Evolutionary conservation across 2,797 vertebrate species (phyloP).

Genomic region (Myotis daubentonii): DNA sequence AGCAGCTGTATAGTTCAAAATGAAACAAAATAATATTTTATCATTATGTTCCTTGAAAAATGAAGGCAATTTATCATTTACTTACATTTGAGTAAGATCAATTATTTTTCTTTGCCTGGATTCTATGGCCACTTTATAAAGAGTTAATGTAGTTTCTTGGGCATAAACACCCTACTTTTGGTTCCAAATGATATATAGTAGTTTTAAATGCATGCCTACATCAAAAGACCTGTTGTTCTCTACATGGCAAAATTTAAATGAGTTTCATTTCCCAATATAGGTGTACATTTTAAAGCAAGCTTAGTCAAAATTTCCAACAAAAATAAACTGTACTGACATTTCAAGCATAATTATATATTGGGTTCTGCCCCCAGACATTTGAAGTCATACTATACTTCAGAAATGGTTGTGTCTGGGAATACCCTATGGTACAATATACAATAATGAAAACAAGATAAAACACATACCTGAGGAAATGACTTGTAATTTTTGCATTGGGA

Average conservation of each 20-base stretch:
- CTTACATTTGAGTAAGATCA: constrained; percentile 4
- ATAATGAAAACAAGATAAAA: constrained; percentile 11
- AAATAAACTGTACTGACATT: background rate
- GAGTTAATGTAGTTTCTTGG: background rate
- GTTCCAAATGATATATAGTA: background rate
- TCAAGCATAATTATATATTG: background rate
- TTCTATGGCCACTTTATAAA: background rate
- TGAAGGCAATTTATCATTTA: background rate
- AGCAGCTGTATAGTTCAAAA: background rate
- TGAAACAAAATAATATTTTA: background rate
- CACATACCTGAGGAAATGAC: background rate
- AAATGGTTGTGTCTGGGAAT: background rate
- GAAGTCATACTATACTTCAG: background rate
- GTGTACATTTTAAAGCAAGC: background rate
- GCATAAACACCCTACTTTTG: background rate
- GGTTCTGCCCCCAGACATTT: background rate
- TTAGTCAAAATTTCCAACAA: background rate
- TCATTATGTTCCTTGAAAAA: background rate
- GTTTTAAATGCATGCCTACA: constrained; percentile 3
- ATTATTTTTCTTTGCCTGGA: background rate
- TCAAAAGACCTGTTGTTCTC: background rate
- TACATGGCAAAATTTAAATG: constrained; percentile 18
- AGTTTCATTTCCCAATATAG: background rate
- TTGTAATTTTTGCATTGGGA: background rate
- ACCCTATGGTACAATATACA: background rate